A percentile compares a stretch with the other conserved stretches of the same genome.
Evolutionary conservation across 2,888 invertebrate genomes (phyloP).

Genomic region (Platycnemis pennipes): DNA sequence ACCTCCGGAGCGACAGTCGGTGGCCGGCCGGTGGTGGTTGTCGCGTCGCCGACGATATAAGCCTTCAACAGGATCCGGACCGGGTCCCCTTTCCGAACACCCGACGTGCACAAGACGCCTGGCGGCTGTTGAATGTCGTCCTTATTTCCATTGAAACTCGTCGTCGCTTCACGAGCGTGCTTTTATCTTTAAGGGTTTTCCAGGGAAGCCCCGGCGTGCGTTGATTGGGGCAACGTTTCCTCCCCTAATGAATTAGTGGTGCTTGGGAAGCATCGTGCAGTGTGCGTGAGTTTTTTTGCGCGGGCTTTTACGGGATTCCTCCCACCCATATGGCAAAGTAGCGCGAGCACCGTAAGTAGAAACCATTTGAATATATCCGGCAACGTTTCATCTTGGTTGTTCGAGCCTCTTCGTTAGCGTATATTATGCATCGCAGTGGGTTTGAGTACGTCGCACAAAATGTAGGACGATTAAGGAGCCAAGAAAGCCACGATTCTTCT

Average conservation of each 20-base stretch:
- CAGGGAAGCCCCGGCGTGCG: background rate
- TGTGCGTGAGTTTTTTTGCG: background rate
- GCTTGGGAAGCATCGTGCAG: background rate
- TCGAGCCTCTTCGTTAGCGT: no score
- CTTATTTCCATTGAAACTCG: background rate
- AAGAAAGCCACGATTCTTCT: no score
- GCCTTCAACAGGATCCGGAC: slow-evolving; percentile 8
- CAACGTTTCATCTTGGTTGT: no score
- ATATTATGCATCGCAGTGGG: no score
- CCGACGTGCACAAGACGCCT: background rate
- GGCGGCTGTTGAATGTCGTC: slow-evolving; percentile 21
- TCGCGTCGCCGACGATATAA: background rate
- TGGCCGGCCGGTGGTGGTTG: background rate
- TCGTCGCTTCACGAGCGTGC: background rate
- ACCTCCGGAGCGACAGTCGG: background rate
- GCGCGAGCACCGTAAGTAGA: background rate
- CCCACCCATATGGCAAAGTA: background rate
- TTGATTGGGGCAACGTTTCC: slow-evolving; percentile 14
- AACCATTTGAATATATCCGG: background rate
- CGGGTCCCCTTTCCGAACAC: background rate
- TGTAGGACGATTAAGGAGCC: no score
- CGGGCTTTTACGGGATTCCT: background rate
- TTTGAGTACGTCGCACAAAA: no score
- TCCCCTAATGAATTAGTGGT: slow-evolving; percentile 2
- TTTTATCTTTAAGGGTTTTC: background rate